These are phyloP conservation scores for Parambassis ranga DNA, from an alignment of 2,797 vertebrate species.

Conservation along the genomic window DNA sequence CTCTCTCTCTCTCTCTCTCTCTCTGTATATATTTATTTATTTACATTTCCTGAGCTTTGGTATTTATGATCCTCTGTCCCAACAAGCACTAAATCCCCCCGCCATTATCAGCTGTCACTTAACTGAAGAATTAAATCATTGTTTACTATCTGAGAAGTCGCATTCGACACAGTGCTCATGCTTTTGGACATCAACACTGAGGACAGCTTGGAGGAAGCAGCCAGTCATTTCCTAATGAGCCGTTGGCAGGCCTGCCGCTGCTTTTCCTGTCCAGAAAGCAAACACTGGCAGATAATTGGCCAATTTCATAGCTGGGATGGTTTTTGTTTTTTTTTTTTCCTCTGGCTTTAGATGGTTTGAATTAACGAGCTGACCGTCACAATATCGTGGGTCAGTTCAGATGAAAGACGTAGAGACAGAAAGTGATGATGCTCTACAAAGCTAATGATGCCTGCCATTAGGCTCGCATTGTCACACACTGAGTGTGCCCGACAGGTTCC, in stretches of 20 bases:
- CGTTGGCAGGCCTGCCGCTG: conserved; percentile 28
- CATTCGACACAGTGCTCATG: background rate
- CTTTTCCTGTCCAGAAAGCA: conserved; percentile 41
- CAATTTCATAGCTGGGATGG: conserved; percentile 56
- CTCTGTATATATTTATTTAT: too few relatives aligned
- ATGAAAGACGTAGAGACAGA: conserved; percentile 4
- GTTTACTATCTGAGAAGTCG: conserved; percentile 5
- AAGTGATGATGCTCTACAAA: conserved; percentile 47
- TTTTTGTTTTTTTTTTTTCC: too few relatives aligned
- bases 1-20: too few relatives aligned
- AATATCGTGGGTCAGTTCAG: conserved; percentile 29
- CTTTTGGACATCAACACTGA: conserved; percentile 16
- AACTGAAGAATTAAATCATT: background rate
- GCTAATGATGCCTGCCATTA: conserved; percentile 57
- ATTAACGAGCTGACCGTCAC: conserved; percentile 60
- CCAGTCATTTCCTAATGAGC: conserved; percentile 54
- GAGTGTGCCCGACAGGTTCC: conserved; percentile 15
- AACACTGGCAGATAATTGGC: conserved; percentile 62
- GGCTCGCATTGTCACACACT: background rate
- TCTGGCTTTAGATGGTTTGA: conserved; percentile 38
- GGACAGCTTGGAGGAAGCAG: conserved; percentile 35
- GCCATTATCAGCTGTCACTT: background rate
- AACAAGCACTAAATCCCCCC: background rate
- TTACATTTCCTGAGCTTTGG: too few relatives aligned
- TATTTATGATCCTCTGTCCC: too few relatives aligned